Conservation (phyloP, 2,888 invertebrate genomes). For the Sinhomidia bicolor region DNA sequence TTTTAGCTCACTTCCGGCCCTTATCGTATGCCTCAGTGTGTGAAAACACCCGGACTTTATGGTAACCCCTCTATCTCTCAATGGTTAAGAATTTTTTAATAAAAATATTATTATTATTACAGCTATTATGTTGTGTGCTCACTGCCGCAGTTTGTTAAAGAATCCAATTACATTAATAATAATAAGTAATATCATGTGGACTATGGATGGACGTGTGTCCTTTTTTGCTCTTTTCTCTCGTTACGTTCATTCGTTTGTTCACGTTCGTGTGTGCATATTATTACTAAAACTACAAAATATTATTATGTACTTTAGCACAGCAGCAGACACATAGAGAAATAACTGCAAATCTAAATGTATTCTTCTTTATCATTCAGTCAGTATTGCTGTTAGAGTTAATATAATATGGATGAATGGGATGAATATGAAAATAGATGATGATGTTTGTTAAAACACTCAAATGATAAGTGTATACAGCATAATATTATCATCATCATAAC, state of each 20-base stretch:
- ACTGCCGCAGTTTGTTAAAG: background rate
- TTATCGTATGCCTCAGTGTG: conserved; percentile 55
- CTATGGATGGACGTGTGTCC: background rate
- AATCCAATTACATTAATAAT: conserved; percentile 19
- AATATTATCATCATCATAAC: background rate
- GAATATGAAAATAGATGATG: conserved; percentile 19
- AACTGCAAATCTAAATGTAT: conserved; percentile 20
- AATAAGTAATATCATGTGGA: background rate
- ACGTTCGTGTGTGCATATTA: no score
- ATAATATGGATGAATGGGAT: conserved; percentile 19
- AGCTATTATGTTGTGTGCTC: background rate
- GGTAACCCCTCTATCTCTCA: conserved; percentile 11
- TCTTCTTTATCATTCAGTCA: background rate
- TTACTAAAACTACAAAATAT: no score
- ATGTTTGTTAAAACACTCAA: conserved; percentile 37
- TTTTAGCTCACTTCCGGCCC: conserved; percentile 71
- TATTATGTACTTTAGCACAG: no score
- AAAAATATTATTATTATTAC: background rate
- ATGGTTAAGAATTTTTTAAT: conserved; percentile 13
- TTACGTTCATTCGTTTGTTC: no score
- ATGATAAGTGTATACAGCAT: conserved; percentile 23
- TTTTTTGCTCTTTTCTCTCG: background rate
- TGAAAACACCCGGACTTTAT: conserved; percentile 65
- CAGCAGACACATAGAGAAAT: background rate
- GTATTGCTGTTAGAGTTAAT: background rate